Conservation (phyloP, 2,113 vertebrate genomes). For the Oxygymnocypris stewartii region DNA sequence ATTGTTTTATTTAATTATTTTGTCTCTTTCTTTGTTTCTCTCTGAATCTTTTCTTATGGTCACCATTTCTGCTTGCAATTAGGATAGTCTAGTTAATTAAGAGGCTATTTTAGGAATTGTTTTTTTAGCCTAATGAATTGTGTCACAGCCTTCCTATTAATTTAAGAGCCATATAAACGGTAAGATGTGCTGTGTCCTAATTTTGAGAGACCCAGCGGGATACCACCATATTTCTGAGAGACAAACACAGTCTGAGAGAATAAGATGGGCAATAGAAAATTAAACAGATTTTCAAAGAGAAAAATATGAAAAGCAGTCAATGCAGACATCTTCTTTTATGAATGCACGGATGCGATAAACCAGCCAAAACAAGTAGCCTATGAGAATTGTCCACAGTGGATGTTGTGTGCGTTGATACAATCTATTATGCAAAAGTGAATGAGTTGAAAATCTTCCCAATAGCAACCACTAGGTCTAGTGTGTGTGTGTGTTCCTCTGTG, state of each 20-base stretch:
- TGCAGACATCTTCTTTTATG: neutral
- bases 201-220: slow-evolving; percentile 41
- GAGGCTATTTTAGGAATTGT: slow-evolving; percentile 48
- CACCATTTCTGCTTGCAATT: slow-evolving; percentile 27
- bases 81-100: slow-evolving; percentile 46
- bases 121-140: slow-evolving; percentile 36
- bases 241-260: slow-evolving; percentile 25
- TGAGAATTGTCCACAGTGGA: neutral
- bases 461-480: slow-evolving; percentile 13
- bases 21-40: slow-evolving; percentile 2
- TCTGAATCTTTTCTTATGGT: neutral
- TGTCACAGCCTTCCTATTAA: slow-evolving; percentile 33
- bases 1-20: neutral
- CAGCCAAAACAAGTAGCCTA: neutral
- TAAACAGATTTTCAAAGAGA: neutral
- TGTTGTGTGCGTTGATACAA: neutral
- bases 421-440: neutral
- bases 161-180: slow-evolving; percentile 17
- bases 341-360: neutral
- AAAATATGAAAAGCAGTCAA: neutral
- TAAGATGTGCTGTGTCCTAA: slow-evolving; percentile 37
- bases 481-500: neutral
- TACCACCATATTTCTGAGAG: neutral
- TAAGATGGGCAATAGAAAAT: neutral
- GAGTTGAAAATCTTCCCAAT: neutral